Percentiles rank a stretch among this genome's conserved stretches.
These are phyloP conservation scores for Clarias pachynema DNA, from an alignment of 2,797 vertebrate genomes.

Conservation along the genomic window DNA sequence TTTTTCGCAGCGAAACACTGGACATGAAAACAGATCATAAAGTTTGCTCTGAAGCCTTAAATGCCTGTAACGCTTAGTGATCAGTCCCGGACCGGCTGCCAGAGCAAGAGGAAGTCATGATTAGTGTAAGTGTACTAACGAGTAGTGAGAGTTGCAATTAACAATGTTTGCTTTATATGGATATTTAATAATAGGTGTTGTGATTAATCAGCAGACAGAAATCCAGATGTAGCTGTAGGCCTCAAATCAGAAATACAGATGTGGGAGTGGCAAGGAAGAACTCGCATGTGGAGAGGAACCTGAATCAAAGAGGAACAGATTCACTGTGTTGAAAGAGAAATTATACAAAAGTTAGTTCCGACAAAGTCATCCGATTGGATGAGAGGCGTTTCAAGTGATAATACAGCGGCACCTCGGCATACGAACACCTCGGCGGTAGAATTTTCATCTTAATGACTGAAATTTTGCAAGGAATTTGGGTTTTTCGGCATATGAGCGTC, in stretches of 20 bases:
- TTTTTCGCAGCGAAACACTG: background rate
- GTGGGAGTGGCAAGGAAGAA: background rate
- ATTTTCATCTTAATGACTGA: too few relatives aligned
- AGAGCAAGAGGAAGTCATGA: slow-evolving; percentile 1
- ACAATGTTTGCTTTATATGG: background rate
- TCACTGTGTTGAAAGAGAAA: too few relatives aligned
- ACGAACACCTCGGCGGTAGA: too few relatives aligned
- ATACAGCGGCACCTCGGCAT: too few relatives aligned
- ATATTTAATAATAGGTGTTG: background rate
- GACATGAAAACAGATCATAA: background rate
- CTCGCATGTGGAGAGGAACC: background rate
- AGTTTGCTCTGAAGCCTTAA: background rate
- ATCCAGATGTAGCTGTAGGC: background rate
- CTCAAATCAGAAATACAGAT: background rate
- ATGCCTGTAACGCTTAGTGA: background rate
- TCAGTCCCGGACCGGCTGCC: too few relatives aligned
- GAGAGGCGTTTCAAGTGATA: too few relatives aligned
- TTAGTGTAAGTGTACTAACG: background rate
- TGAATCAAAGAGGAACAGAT: background rate
- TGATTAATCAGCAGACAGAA: background rate
- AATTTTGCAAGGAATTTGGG: too few relatives aligned
- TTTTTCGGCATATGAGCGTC: too few relatives aligned
- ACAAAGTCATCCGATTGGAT: too few relatives aligned
- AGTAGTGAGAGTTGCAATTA: background rate
- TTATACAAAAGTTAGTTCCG: too few relatives aligned